Conservation (phyloP, 2,113 vertebrate genomes). For the Acrocephalus kingi region DNA sequence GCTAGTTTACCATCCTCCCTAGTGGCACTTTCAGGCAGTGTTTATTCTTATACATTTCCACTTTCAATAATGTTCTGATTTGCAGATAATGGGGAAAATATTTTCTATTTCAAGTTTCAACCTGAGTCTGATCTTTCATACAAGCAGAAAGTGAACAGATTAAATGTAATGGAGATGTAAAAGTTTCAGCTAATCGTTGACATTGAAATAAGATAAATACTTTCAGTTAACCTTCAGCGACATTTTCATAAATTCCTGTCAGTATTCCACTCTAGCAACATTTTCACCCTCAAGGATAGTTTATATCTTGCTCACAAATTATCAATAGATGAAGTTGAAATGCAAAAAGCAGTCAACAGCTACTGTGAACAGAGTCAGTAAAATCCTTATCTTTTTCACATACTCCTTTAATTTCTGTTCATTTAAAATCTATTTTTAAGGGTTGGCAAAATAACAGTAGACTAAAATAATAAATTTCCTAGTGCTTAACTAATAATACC, state of each 20-base stretch:
- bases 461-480: constrained; percentile 1
- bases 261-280: neutral
- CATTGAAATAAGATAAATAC: constrained; percentile 1
- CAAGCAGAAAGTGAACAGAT: neutral
- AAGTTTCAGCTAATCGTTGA: neutral
- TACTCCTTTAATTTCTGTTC: neutral
- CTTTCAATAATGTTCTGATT: constrained; percentile 35
- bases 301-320: neutral
- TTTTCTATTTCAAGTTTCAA: constrained; percentile 33
- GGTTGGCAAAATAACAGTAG: neutral
- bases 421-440: neutral
- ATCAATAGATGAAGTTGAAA: neutral
- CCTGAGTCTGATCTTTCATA: constrained; percentile 15
- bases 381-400: neutral
- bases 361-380: neutral
- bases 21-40: neutral
- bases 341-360: neutral
- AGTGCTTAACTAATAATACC: neutral
- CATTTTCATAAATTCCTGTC: neutral
- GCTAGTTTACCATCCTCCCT: neutral
- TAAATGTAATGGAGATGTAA: neutral
- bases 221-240: neutral
- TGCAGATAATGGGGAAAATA: constrained; percentile 31
- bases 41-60: neutral
- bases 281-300: neutral